These are phyloP conservation scores for Rhinichthys osculus DNA, from an alignment of 2,797 vertebrate species.

Conservation along the genomic window DNA sequence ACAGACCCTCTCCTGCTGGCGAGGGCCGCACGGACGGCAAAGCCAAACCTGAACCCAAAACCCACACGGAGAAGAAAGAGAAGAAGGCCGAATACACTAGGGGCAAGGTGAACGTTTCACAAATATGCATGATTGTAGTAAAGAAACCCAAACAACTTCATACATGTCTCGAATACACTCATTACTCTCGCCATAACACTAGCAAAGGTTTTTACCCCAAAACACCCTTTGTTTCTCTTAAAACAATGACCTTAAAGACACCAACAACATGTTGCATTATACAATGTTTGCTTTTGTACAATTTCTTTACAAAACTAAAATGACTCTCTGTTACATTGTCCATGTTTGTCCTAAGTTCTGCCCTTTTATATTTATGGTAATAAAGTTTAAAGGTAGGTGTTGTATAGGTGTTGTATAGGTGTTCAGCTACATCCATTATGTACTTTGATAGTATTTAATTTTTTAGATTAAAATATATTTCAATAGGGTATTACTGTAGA, in stretches of 20 bases:
- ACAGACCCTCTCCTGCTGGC: constrained; percentile 80
- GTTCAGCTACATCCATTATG: no score
- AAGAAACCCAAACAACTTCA: neutral
- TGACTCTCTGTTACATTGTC: no score
- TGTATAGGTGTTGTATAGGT: no score
- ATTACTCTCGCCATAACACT: neutral
- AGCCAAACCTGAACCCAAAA: constrained; percentile 82
- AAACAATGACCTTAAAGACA: no score
- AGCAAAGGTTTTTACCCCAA: no score
- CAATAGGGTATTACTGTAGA: neutral
- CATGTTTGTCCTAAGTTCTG: neutral
- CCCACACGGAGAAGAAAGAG: constrained; percentile 75
- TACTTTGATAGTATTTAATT: neutral
- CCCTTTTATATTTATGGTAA: no score
- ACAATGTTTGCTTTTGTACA: no score
- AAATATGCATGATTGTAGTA: neutral
- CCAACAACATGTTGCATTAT: no score
- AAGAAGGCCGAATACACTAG: constrained; percentile 72
- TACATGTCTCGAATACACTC: neutral
- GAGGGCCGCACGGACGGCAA: constrained; percentile 85
- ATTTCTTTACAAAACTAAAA: no score
- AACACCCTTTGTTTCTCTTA: no score
- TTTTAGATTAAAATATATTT: neutral
- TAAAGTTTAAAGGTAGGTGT: no score
- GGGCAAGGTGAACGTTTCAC: constrained; percentile 82